Evolutionary conservation across 2,797 vertebrate genomes (phyloP), one percentile per base, ranked within the genome.

Genomic region (Sebastes hubbsi): DNA sequence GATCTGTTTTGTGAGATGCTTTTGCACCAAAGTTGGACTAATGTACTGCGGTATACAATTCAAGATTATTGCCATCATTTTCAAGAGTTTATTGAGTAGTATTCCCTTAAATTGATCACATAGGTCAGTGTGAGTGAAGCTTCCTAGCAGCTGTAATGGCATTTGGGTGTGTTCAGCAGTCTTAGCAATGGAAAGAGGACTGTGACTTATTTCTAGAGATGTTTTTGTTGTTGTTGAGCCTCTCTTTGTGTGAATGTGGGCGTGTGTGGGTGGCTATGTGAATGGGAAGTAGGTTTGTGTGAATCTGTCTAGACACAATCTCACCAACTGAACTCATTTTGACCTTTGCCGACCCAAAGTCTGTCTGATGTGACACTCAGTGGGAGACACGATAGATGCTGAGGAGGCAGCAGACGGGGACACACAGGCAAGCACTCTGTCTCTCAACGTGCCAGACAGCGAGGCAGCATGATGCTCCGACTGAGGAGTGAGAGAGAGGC

Each of bases 401-500:
- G 91, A 92, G 66, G 78, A 91, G 87, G 84, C 83, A 86, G 69
- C 81, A 89, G 74, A 88, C 87, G 73, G 78, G 78, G 77, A 87
- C 80, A 67, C 80, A 58, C 60, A 82, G 59, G 16, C 68, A 79
- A 66, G 73, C 55, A 79, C 59, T 72, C 81, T 38, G 86, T 82
- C 68, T 88, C 80, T 81, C 78, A 76, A 62, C 1, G 78, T 72
- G 78, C 79, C 67, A 85, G 80, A 92, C 88, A 87, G 72, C 69
- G 75, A 88, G 65, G 66, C 66, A 81, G 82, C 86, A 34, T 71
- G 81, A 87, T 81, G 83, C 75, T 81, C 72, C 42, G 54, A 75
- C 38, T 25, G 71, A 82, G 71, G 65, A 74, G 68, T 52, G 80
- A 87, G 71, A 82, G 72, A 75, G 63, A 86, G 25, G 34, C 64